Percentiles rank a stretch among this genome's conserved stretches.
phyloP scores from a whole-genome alignment of 2,113 vertebrate genomes.

The Tympanuchus pallidicinctus region DNA sequence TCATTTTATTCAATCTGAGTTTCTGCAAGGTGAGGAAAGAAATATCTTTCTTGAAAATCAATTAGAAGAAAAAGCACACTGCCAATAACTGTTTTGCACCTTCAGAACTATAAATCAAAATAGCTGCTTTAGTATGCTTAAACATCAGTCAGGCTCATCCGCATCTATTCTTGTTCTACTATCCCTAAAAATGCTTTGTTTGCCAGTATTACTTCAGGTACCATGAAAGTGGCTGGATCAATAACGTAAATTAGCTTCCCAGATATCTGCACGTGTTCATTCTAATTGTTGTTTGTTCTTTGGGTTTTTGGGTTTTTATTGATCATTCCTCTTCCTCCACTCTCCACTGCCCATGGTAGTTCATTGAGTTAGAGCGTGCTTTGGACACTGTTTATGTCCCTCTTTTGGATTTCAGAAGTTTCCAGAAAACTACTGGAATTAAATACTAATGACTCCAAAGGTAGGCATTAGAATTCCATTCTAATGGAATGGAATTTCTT shows the following conservation, averaged over 20 bases:
- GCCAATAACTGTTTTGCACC: neutral
- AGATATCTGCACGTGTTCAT: neutral
- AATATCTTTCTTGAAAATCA: neutral
- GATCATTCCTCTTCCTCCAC: neutral
- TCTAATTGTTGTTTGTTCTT: neutral
- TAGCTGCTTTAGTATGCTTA: neutral
- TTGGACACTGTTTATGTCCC: neutral
- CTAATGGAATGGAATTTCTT: neutral
- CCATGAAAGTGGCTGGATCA: neutral
- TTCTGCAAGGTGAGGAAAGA: slow-evolving; percentile 2
- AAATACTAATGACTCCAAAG: neutral
- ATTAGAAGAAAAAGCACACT: slow-evolving; percentile 15
- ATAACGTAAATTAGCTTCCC: neutral
- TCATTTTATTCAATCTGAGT: slow-evolving; percentile 1
- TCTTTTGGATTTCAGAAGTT: neutral
- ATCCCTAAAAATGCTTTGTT: neutral
- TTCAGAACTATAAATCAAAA: neutral
- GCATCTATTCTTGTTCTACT: neutral
- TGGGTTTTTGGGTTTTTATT: neutral
- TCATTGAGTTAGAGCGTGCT: neutral
- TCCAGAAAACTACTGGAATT: neutral
- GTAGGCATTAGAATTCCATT: neutral
- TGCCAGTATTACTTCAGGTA: neutral
- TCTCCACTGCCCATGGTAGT: neutral
- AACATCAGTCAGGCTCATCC: neutral